Percentiles rank a stretch among this genome's conserved stretches.
These are phyloP conservation scores for Jacana jacana DNA, from an alignment of 2,113 vertebrate species.

Conservation along the genomic window DNA sequence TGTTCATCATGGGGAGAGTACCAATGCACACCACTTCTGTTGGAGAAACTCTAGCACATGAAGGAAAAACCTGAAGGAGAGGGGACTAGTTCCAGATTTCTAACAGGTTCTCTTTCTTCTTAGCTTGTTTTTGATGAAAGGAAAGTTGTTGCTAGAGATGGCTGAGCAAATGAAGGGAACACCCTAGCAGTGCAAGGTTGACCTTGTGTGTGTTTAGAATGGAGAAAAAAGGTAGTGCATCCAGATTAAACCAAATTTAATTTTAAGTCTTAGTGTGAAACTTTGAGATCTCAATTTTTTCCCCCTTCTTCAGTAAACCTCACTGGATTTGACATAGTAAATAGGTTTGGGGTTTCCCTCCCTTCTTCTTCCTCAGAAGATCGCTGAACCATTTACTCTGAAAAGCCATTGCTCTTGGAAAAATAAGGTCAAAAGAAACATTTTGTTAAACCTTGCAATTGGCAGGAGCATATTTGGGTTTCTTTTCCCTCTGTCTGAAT, in stretches of 20 bases:
- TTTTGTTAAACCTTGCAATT: neutral
- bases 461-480: neutral
- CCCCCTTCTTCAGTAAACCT: neutral
- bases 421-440: neutral
- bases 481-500: neutral
- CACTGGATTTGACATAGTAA: accelerated
- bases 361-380: neutral
- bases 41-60: neutral
- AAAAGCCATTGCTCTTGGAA: neutral
- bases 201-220: accelerated
- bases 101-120: neutral
- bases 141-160: neutral
- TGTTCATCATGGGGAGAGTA: neutral
- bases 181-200: neutral
- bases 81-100: neutral
- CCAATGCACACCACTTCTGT: neutral
- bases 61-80: neutral
- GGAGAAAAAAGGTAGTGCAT: neutral
- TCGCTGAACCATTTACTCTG: neutral
- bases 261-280: neutral
- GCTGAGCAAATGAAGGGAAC: neutral
- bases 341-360: neutral
- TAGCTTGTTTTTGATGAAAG: neutral
- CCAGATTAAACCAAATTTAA: neutral
- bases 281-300: neutral